Conservation (phyloP, 1,140 invertebrate genomes). For the Charaxes varanes region DNA sequence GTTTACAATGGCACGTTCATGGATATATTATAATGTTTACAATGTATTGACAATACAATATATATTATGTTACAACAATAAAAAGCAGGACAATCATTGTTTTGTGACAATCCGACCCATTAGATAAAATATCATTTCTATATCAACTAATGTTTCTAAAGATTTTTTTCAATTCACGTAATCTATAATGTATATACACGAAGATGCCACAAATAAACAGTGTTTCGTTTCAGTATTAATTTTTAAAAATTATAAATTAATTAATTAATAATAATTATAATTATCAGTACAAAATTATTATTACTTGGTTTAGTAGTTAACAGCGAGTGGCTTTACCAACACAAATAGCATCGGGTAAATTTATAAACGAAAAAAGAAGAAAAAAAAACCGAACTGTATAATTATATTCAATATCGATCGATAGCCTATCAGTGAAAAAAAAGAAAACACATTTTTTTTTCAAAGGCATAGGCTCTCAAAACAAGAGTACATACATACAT, state of each 20-base stretch:
- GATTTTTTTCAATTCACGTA: conserved; percentile 5
- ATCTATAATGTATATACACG: conserved; percentile 30
- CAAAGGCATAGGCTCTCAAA: conserved; percentile 75
- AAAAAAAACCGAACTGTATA: conserved; percentile 54
- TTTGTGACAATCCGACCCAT: conserved; percentile 23
- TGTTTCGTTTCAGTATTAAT: conserved; percentile 14
- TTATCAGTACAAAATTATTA: conserved; percentile 42
- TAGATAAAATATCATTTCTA: conserved; percentile 6
- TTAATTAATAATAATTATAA: too few species aligned
- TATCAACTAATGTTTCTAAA: too few species aligned
- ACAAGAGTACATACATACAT: conserved; percentile 75
- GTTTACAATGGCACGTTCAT: conserved; percentile 53
- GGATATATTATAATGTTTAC: conserved; percentile 28
- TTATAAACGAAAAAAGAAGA: too few species aligned
- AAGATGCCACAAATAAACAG: conserved; percentile 50
- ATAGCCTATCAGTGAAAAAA: conserved; percentile 53
- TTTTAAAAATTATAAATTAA: too few species aligned
- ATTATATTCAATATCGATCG: too few species aligned
- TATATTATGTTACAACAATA: conserved; percentile 11
- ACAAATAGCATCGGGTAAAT: conserved; percentile 46
- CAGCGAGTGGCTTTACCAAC: conserved; percentile 35
- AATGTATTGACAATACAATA: too few species aligned
- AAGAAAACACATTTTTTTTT: too few species aligned
- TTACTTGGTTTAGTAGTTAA: conserved; percentile 36
- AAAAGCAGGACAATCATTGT: conserved; percentile 12